These are phyloP conservation scores for Todiramphus saurophagus DNA, from an alignment of 2,113 vertebrate species.

Conservation along the genomic window DNA sequence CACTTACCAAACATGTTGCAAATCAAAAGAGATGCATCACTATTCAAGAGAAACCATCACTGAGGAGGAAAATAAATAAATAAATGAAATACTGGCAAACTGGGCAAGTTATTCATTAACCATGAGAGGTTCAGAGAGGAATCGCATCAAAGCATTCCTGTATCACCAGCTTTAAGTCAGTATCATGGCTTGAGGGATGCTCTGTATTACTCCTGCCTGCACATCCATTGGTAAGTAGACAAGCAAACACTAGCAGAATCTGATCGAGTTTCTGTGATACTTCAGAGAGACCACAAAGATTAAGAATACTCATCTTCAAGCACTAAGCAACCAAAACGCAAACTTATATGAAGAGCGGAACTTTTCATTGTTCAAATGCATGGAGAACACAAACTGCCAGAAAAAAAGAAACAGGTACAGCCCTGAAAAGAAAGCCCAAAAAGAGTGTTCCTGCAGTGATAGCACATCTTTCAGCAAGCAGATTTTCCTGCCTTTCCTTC, in stretches of 20 bases:
- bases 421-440: not conserved
- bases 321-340: not conserved
- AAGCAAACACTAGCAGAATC: not conserved
- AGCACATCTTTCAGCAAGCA: not conserved
- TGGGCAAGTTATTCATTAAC: not conserved
- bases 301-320: not conserved
- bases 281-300: not conserved
- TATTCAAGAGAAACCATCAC: not conserved
- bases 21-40: not conserved
- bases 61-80: not conserved
- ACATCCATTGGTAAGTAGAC: not conserved
- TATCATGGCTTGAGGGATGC: not conserved
- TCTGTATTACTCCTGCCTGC: not conserved
- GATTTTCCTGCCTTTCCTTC: not conserved
- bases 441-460: accelerated
- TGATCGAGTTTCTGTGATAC: not conserved
- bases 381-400: not conserved
- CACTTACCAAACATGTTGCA: not conserved
- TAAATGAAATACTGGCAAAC: not conserved
- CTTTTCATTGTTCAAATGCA: not conserved
- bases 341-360: not conserved
- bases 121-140: not conserved
- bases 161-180: not conserved
- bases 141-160: not conserved
- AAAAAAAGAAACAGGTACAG: not conserved